Conservation (phyloP, 2,797 vertebrate genomes). For the Phrynocephalus vlangalii region DNA sequence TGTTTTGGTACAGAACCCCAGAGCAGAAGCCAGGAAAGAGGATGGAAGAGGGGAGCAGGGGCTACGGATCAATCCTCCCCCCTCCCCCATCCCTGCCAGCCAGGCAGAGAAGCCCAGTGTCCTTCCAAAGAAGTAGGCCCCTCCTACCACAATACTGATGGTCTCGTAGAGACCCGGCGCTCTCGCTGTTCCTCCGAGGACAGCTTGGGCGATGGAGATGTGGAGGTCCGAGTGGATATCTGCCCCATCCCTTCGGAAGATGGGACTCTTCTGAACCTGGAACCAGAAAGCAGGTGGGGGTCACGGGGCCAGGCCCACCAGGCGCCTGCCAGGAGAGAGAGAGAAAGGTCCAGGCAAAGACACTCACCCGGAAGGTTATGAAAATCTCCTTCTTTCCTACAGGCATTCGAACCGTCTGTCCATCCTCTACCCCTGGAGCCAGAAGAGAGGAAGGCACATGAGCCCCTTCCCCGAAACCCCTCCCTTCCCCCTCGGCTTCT, state of each 20-base stretch:
- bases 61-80: no score
- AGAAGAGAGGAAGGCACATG: neutral
- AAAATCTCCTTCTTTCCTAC: slow-evolving; percentile 97
- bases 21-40: no score
- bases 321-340: neutral
- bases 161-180: slow-evolving; percentile 93
- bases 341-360: slow-evolving; percentile 8
- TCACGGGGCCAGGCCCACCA: neutral
- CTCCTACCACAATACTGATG: slow-evolving; percentile 87
- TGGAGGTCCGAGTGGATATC: slow-evolving; percentile 93
- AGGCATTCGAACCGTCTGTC: slow-evolving; percentile 96
- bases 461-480: neutral
- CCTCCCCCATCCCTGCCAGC: neutral
- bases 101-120: neutral
- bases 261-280: slow-evolving; percentile 93
- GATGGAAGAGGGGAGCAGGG: no score
- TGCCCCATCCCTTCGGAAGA: slow-evolving; percentile 92
- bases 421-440: slow-evolving; percentile 90
- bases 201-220: slow-evolving; percentile 92
- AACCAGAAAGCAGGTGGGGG: slow-evolving; percentile 22
- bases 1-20: no score
- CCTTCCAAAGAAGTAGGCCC: fast-evolving
- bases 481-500: neutral
- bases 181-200: slow-evolving; percentile 91
- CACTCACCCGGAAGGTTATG: slow-evolving; percentile 91